Evolutionary conservation across 2,888 invertebrate species (phyloP).

Genomic region (Drosophila suboccidentalis): DNA sequence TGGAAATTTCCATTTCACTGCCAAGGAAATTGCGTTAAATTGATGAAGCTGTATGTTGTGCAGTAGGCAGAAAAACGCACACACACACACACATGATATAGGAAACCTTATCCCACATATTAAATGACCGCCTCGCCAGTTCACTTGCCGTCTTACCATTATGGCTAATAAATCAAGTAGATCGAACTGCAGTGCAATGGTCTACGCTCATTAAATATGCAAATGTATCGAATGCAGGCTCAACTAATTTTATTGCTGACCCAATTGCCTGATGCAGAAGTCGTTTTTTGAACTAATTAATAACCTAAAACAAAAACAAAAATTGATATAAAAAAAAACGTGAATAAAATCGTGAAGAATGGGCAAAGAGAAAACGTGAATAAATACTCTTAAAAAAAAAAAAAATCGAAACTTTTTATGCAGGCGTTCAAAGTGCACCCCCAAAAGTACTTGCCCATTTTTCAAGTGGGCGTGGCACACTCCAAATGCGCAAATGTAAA

Average conservation of each 20-base stretch:
- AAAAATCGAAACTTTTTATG: constrained; percentile 2
- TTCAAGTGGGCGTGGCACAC: constrained; percentile 51
- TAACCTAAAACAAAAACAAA: constrained; percentile 42
- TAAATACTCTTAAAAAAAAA: constrained; percentile 1
- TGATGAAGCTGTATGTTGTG: constrained; percentile 60
- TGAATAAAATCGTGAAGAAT: constrained; percentile 21
- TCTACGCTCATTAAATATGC: constrained; percentile 41
- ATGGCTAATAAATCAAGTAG: constrained; percentile 55
- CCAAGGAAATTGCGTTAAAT: constrained; percentile 71
- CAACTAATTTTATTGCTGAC: constrained; percentile 60
- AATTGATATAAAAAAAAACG: background rate
- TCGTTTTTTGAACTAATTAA: constrained; percentile 65
- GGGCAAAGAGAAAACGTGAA: constrained; percentile 7
- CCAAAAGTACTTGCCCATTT: constrained; percentile 45
- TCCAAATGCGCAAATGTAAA: constrained; percentile 75
- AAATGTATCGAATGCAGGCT: constrained; percentile 43
- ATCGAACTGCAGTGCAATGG: constrained; percentile 8
- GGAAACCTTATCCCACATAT: constrained; percentile 39
- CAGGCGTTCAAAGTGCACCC: constrained; percentile 28
- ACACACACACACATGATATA: constrained; percentile 8
- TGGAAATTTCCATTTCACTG: constrained; percentile 68
- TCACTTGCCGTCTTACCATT: constrained; percentile 2
- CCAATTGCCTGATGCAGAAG: constrained; percentile 54
- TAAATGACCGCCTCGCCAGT: constrained; percentile 24
- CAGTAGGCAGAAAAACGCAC: constrained; percentile 25